Percentiles rank a stretch among this genome's conserved stretches.
These are phyloP conservation scores for Drosophila melanica DNA, from an alignment of 1,140 invertebrate species.

Conservation along the genomic window DNA sequence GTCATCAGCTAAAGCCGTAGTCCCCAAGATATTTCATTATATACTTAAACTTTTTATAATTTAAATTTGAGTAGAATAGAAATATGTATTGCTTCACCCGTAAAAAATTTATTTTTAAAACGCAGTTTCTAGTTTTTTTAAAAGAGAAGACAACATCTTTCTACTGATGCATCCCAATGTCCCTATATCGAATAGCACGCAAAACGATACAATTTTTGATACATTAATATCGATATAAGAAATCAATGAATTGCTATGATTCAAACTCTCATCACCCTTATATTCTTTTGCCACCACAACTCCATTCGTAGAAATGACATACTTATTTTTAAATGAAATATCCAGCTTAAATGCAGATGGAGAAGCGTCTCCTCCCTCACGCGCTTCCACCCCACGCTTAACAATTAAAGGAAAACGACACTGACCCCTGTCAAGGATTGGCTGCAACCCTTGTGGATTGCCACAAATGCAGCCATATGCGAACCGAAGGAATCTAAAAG, in stretches of 20 bases:
- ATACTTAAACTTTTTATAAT: too few species aligned
- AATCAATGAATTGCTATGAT: conserved; percentile 9
- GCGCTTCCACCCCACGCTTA: not conserved
- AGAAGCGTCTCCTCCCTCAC: not conserved
- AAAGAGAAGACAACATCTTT: too few species aligned
- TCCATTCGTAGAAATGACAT: conserved; percentile 16
- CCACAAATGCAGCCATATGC: conserved; percentile 25
- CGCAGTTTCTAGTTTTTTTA: too few species aligned
- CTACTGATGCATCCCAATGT: too few species aligned
- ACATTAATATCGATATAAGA: not conserved
- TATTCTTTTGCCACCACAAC: not conserved
- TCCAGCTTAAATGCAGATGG: conserved; percentile 14
- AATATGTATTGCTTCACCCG: too few species aligned
- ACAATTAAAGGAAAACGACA: not conserved
- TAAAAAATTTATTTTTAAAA: too few species aligned
- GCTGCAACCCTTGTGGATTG: conserved; percentile 17
- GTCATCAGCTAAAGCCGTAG: too few species aligned
- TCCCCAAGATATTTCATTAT: too few species aligned
- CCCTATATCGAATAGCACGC: too few species aligned
- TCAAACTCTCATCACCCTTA: too few species aligned
- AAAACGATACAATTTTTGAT: too few species aligned
- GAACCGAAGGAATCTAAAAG: conserved; percentile 8
- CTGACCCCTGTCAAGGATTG: conserved; percentile 34
- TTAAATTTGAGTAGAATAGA: too few species aligned
- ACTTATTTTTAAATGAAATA: conserved; percentile 15